phyloP scores from a whole-genome alignment of 1,140 invertebrate genomes.

The Luehdorfia chinensis region DNA sequence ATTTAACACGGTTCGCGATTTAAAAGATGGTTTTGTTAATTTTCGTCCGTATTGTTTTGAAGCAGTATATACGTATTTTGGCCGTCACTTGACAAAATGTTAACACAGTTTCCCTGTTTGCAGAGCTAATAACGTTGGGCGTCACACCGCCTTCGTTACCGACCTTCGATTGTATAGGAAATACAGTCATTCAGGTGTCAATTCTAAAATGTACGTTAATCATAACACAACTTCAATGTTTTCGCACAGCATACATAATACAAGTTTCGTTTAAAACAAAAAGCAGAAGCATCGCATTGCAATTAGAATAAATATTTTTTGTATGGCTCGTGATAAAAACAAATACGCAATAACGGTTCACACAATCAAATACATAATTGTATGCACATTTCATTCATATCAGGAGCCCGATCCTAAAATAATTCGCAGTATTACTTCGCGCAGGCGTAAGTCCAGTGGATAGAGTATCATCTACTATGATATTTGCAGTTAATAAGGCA shows the following conservation, averaged over 20 bases:
- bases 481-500: no score
- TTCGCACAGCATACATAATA: constrained; percentile 50
- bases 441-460: no score
- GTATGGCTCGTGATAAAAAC: no score
- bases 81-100: no score
- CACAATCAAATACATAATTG: neutral
- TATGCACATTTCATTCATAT: neutral
- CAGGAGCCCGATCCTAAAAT: neutral
- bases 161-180: constrained; percentile 67
- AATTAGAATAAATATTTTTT: neutral
- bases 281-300: constrained; percentile 45
- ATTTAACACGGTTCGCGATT: neutral
- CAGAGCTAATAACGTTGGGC: constrained; percentile 34
- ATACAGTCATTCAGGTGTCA: constrained; percentile 53
- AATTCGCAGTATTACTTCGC: constrained; percentile 2
- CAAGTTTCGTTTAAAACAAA: constrained; percentile 28
- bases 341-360: no score
- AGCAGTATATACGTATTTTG: no score
- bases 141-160: constrained; percentile 42
- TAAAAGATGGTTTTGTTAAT: neutral
- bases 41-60: constrained; percentile 4
- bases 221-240: constrained; percentile 41
- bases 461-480: no score
- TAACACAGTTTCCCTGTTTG: constrained; percentile 28
- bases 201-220: constrained; percentile 58